Percentiles rank a stretch among this genome's conserved stretches.
Evolutionary conservation across 2,888 invertebrate species (phyloP).

Genomic region (Andrena minutula): DNA sequence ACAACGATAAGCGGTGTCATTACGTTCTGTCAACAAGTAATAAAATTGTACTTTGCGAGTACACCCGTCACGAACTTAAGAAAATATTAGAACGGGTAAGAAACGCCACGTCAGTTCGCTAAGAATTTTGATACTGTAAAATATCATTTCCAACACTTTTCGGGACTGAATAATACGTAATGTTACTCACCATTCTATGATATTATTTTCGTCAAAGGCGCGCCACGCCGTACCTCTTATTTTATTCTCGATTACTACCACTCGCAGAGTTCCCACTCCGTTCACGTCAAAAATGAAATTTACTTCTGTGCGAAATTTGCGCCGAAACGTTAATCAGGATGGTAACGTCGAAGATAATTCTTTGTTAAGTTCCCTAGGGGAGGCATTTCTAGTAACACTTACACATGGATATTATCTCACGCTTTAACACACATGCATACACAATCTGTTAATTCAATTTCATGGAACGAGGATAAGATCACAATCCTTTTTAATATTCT

Average conservation of each 20-base stretch:
- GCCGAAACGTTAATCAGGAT: slow-evolving; percentile 49
- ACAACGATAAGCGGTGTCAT: slow-evolving; percentile 24
- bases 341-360: slow-evolving; percentile 46
- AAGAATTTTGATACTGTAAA: slow-evolving; percentile 14
- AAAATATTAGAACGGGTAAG: slow-evolving; percentile 32
- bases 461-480: background rate
- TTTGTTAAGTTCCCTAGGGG: slow-evolving; percentile 32
- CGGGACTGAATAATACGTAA: background rate
- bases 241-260: slow-evolving; percentile 54
- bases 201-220: slow-evolving; percentile 74
- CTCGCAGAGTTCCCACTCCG: slow-evolving; percentile 56
- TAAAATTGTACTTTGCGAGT: slow-evolving; percentile 19
- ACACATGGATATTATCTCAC: background rate
- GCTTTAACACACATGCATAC: background rate
- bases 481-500: background rate
- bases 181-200: slow-evolving; percentile 76
- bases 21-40: slow-evolving; percentile 34
- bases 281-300: slow-evolving; percentile 73
- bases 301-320: slow-evolving; percentile 63
- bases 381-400: too few species aligned
- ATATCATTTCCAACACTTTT: background rate
- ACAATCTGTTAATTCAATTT: background rate
- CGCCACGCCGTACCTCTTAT: slow-evolving; percentile 75
- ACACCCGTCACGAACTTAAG: background rate
- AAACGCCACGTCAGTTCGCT: slow-evolving; percentile 41